Percentiles rank a stretch among this genome's conserved stretches.
phyloP scores from a whole-genome alignment of 2,797 vertebrate species.

The Toxotes lorentzi region DNA sequence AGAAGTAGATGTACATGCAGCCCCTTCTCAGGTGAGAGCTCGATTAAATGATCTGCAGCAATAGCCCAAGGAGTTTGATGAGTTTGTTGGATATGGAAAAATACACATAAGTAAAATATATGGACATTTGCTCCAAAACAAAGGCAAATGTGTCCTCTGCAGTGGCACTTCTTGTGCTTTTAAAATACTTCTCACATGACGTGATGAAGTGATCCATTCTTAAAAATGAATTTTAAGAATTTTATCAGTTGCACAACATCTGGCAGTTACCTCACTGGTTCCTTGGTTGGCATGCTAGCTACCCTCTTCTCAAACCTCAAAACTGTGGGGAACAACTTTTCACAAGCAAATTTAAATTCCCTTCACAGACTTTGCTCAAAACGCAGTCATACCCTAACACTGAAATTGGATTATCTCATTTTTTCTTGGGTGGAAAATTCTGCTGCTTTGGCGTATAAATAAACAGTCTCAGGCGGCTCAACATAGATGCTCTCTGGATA shows the following conservation, averaged over 20 bases:
- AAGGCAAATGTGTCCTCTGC: slow-evolving; percentile 27
- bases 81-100: slow-evolving; percentile 47
- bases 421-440: slow-evolving; percentile 20
- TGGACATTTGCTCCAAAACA: slow-evolving; percentile 5
- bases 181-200: not conserved
- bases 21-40: slow-evolving; percentile 68
- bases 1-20: slow-evolving; percentile 75
- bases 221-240: not conserved
- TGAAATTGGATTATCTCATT: slow-evolving; percentile 21
- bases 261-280: not conserved
- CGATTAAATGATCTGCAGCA: slow-evolving; percentile 74
- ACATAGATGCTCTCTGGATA: slow-evolving; percentile 59
- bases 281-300: not conserved
- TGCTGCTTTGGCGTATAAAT: slow-evolving; percentile 46
- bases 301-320: not conserved
- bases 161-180: slow-evolving; percentile 9
- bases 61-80: slow-evolving; percentile 57
- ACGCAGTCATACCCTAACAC: slow-evolving; percentile 24
- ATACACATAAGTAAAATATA: slow-evolving; percentile 24
- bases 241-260: not conserved
- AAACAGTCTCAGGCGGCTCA: slow-evolving; percentile 54
- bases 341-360: slow-evolving; percentile 2
- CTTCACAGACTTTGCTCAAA: slow-evolving; percentile 18
- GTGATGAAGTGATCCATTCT: slow-evolving; percentile 8
- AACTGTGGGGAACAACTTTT: slow-evolving; percentile 23